Conservation (phyloP, 2,797 vertebrate species). For the Orientallactaga sibirica region DNA sequence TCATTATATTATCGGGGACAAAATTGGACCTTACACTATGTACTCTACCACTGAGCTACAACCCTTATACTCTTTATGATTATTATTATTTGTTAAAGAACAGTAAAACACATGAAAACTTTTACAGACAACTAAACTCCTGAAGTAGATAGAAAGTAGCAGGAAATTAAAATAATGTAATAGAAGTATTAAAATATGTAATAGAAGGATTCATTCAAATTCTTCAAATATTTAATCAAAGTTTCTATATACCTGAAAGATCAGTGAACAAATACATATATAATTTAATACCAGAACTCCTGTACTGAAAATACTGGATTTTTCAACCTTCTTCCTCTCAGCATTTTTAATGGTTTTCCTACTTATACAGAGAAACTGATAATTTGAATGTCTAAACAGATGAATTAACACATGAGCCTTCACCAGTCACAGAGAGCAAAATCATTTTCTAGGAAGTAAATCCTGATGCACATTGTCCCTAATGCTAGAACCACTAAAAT, state of each 20-base stretch:
- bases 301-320: background rate
- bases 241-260: background rate
- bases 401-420: conserved; percentile 22
- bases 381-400: background rate
- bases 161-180: background rate
- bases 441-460: background rate
- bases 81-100: background rate
- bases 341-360: background rate
- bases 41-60: background rate
- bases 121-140: background rate
- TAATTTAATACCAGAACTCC: background rate
- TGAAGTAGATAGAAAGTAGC: background rate
- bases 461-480: background rate
- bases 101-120: background rate
- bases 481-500: background rate
- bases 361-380: background rate
- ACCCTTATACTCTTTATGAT: no score
- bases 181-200: background rate
- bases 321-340: background rate
- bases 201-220: background rate
- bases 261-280: background rate
- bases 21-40: background rate
- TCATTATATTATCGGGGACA: no score
- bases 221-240: conserved; percentile 26
- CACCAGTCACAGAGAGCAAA: background rate